A percentile compares a stretch with the other conserved stretches of the same genome.
Conservation (phyloP, 1,140 invertebrate genomes). For the Metaphire vulgaris region DNA sequence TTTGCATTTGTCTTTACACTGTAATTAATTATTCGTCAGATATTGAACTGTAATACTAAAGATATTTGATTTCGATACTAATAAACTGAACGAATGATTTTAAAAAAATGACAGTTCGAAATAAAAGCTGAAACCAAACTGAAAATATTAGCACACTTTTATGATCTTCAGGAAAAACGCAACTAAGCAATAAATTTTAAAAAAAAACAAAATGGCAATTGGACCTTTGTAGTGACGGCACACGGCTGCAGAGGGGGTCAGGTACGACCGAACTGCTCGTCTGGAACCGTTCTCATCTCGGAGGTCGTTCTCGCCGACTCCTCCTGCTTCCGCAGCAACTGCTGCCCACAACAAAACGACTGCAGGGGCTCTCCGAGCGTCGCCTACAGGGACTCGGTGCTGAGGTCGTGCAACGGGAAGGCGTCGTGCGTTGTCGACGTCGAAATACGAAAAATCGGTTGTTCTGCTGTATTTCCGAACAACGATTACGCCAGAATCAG, state of each 20-base stretch:
- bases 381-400: neutral
- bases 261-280: neutral
- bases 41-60: no score
- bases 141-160: no score
- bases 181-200: no score
- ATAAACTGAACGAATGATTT: no score
- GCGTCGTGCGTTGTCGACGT: neutral
- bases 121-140: no score
- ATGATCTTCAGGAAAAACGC: no score
- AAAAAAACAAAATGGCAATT: neutral
- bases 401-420: neutral
- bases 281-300: neutral
- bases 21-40: no score
- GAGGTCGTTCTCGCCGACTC: neutral
- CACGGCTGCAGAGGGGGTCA: neutral
- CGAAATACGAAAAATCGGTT: neutral
- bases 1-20: no score
- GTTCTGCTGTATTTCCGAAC: neutral
- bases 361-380: neutral
- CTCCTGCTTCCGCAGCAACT: neutral
- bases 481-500: neutral
- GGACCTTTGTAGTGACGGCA: neutral
- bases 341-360: neutral
- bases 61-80: no score
- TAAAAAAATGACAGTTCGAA: no score